Conservation (phyloP, 2,888 invertebrate species). For the Drosophila recens region DNA sequence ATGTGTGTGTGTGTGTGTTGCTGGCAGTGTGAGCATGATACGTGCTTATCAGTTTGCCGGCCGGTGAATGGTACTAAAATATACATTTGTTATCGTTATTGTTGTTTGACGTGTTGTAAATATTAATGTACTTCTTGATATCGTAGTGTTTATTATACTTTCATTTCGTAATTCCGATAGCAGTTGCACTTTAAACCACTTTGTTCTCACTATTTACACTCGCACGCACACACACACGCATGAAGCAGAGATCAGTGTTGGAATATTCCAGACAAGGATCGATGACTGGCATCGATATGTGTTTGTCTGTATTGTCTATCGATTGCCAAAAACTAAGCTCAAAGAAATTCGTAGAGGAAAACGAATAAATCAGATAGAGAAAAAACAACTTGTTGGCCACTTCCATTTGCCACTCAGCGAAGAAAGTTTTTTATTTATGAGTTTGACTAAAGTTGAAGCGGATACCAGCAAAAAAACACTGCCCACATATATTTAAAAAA, state of each 20-base stretch:
- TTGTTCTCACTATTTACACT: not conserved
- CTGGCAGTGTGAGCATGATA: conserved; percentile 11
- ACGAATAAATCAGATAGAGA: conserved; percentile 3
- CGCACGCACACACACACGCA: not conserved
- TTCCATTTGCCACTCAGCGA: conserved; percentile 11
- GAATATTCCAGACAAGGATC: conserved; percentile 26
- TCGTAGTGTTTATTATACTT: conserved; percentile 38
- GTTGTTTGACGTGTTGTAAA: conserved; percentile 49
- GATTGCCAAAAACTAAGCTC: conserved; percentile 17
- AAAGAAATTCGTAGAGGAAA: conserved; percentile 15
- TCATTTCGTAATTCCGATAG: conserved; percentile 22
- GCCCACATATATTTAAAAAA: conserved; percentile 20
- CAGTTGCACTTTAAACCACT: conserved; percentile 46
- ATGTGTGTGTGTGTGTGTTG: conserved; percentile 9
- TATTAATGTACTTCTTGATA: conserved; percentile 42
- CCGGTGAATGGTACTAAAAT: conserved; percentile 62
- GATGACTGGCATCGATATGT: conserved; percentile 32
- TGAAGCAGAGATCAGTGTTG: conserved; percentile 6
- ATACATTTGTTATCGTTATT: conserved; percentile 40
- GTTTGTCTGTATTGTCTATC: conserved; percentile 6
- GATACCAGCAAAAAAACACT: conserved; percentile 20
- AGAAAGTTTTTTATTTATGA: conserved; percentile 27
- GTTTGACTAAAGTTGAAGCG: conserved; percentile 21
- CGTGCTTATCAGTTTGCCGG: conserved; percentile 74
- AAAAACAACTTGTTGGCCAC: conserved; percentile 22